phyloP scores from a whole-genome alignment of 1,140 invertebrate genomes.

The Pygmarrhopalites habei region DNA sequence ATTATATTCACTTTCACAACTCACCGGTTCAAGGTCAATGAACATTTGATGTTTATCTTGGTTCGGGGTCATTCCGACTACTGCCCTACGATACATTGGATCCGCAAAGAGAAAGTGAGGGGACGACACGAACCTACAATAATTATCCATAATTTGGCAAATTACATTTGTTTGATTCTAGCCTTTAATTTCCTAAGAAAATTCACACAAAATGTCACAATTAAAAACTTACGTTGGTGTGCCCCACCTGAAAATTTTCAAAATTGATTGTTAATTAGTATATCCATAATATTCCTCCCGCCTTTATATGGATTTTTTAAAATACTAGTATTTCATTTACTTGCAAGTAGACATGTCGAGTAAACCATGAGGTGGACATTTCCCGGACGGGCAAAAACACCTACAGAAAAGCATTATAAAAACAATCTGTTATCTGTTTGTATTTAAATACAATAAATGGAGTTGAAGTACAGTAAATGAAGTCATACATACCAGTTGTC shows the following conservation, averaged over 20 bases:
- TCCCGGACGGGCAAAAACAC: conserved; percentile 27
- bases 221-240: too few species aligned
- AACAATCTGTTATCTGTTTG: not conserved
- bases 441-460: not conserved
- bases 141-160: conserved; percentile 45
- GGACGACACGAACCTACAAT: conserved; percentile 64
- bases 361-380: conserved; percentile 30
- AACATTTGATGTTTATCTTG: conserved; percentile 60
- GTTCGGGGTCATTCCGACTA: conserved; percentile 65
- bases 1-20: not conserved
- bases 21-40: conserved; percentile 69
- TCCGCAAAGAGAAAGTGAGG: conserved; percentile 75
- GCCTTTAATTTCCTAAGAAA: not conserved
- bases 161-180: not conserved
- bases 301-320: not conserved
- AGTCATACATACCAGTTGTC: conserved; percentile 48
- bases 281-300: not conserved
- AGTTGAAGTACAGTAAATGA: not conserved
- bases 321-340: conserved; percentile 10
- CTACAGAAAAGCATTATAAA: conserved; percentile 7
- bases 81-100: conserved; percentile 54
- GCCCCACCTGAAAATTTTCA: conserved; percentile 42
- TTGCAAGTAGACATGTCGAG: conserved; percentile 32
- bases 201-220: too few species aligned
- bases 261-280: too few species aligned